Evolutionary conservation across 1,140 invertebrate species (phyloP).

Genomic region (Branchinecta lindahli): DNA sequence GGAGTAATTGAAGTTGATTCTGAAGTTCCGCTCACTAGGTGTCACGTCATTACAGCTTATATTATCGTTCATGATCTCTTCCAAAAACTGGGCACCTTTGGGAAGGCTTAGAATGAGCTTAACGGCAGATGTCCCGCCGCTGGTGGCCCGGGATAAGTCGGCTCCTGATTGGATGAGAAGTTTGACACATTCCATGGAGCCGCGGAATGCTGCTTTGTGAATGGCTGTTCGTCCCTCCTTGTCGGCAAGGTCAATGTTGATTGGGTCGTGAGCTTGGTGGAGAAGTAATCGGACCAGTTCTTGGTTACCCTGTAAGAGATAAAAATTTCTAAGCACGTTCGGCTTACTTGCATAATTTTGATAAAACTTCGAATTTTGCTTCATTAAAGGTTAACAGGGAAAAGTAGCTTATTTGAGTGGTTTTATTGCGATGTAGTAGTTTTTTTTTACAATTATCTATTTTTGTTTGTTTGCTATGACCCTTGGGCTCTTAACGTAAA

Average conservation of each 20-base stretch:
- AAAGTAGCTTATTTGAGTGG: too few species aligned
- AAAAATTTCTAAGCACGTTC: constrained; percentile 11
- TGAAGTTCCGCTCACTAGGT: constrained; percentile 16
- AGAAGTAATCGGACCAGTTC: constrained; percentile 12
- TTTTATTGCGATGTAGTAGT: too few species aligned
- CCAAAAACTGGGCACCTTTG: constrained; percentile 18
- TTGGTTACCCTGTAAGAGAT: background rate
- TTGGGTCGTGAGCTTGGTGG: background rate
- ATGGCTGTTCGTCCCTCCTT: constrained; percentile 36
- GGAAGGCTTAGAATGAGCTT: constrained; percentile 18
- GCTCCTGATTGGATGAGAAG: constrained; percentile 34
- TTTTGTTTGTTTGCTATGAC: too few species aligned
- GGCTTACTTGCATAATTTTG: background rate
- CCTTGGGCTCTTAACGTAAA: too few species aligned
- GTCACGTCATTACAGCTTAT: constrained; percentile 15
- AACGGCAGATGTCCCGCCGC: constrained; percentile 30
- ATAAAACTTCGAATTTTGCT: constrained; percentile 13
- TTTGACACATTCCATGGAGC: constrained; percentile 33
- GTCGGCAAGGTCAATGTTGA: constrained; percentile 27
- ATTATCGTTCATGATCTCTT: constrained; percentile 13
- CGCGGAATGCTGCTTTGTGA: constrained; percentile 35
- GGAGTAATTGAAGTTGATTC: constrained; percentile 17
- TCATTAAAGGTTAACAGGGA: too few species aligned
- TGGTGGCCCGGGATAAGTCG: constrained; percentile 31
- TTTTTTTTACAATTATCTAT: too few species aligned